Base-by-base conservation (phyloP, 1,140 invertebrate genomes). In the Drosophila ambigua region DNA sequence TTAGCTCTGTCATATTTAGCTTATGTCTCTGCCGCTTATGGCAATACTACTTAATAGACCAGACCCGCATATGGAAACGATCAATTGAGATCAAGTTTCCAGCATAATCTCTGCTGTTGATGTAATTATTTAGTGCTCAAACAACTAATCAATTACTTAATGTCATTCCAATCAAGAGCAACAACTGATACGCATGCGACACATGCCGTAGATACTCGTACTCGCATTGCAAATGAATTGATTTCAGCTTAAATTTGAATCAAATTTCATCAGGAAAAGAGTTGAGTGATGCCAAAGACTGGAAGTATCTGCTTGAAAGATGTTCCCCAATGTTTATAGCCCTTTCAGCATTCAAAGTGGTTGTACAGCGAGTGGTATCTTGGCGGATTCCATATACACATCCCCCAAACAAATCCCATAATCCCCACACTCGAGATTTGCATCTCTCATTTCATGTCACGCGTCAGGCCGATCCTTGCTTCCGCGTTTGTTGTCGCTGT, bases 401-500 rank as follows among this genome's bases (percentile, higher is more conserved):
- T 13, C 35, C 35, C 31, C 31, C 4, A 24, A 24, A 31, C 31
- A 39, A 4, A 39, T 39, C 35, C 35, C 35, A 39, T 13, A 11
- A 11, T 39, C 35, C 11, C 35, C 11, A n/a, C 24, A 28, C 49
- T 69, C 35, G 26, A 58, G 66, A 58, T 69, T 1, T 20, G 64
- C 65, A 57, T 58, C 66, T 69, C 16, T 69, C 16, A 49, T 57
- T 16, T 20, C 48, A 63, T 44, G 46, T 31, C 24, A 39, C 35
- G 35, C 64, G 26, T 50, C 43, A n/a, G 28, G 49, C 31, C 31
- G 49, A 43, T 57, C 63, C 66, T 67, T 43, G 64, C 50, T 68
- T 69, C 66, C 61, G 60, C 60, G 31, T 58, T 62, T 44, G 16
- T 5, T 39, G 11, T 39, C 11, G 35, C 11, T 39, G 35, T 39